Percentiles rank a stretch among this genome's conserved stretches.
Evolutionary conservation across 2,888 invertebrate species (phyloP).

Genomic region (Heliothis peltigera): DNA sequence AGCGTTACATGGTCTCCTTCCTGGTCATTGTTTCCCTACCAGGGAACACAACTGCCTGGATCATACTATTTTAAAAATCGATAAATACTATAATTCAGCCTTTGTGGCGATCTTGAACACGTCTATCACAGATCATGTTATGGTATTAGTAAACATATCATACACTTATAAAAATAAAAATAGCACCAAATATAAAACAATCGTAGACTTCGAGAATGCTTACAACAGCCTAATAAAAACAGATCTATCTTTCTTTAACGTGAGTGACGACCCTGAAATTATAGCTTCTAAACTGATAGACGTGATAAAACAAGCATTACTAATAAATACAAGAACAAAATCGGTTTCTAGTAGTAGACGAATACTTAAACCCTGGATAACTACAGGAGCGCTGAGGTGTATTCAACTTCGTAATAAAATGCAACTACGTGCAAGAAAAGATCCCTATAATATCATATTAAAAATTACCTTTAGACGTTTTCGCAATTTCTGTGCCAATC

Average conservation of each 20-base stretch:
- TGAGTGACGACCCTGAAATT: background rate
- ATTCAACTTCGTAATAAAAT: too few relatives aligned
- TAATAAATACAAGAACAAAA: background rate
- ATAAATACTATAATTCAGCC: background rate
- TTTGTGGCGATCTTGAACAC: background rate
- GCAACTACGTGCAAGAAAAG: too few relatives aligned
- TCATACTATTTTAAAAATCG: too few relatives aligned
- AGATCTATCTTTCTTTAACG: background rate
- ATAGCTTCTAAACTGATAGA: background rate
- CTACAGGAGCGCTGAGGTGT: background rate
- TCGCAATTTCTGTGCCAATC: too few relatives aligned
- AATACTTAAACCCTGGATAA: slow-evolving; percentile 1
- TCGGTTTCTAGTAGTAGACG: background rate
- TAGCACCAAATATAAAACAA: too few relatives aligned
- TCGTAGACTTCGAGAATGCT: background rate
- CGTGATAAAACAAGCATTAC: background rate
- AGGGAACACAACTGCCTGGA: too few relatives aligned
- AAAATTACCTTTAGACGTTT: too few relatives aligned
- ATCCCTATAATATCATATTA: too few relatives aligned
- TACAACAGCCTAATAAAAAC: background rate
- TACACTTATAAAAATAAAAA: background rate
- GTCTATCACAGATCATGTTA: background rate
- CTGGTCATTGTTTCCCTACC: too few relatives aligned
- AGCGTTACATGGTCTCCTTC: too few relatives aligned
- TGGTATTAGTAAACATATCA: too few relatives aligned